Conservation (phyloP, 2,113 vertebrate species). For the Labrus mixtus region DNA sequence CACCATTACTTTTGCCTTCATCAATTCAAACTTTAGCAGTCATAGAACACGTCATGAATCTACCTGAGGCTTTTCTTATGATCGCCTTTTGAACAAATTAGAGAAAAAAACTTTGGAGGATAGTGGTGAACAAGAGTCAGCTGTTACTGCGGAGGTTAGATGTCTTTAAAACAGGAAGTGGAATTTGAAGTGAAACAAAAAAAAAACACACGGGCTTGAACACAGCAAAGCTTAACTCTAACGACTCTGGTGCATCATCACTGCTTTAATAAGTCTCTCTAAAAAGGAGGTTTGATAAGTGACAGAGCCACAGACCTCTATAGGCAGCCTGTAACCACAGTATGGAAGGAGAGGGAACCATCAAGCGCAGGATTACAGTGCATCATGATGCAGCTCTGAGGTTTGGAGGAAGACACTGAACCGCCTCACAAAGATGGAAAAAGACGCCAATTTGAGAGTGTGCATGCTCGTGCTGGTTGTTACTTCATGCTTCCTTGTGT, state of each 20-base stretch:
- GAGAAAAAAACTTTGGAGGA: too few species aligned
- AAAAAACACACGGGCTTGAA: too few species aligned
- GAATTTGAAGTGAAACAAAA: too few species aligned
- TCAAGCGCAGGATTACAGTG: constrained; percentile 40
- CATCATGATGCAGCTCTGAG: constrained; percentile 44
- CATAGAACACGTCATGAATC: too few species aligned
- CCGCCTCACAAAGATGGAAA: constrained; percentile 31
- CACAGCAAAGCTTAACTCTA: neutral
- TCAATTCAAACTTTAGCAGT: too few species aligned
- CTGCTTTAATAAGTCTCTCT: neutral
- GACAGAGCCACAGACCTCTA: constrained; percentile 26
- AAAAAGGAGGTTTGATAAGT: neutral
- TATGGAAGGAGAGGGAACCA: constrained; percentile 25
- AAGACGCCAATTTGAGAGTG: constrained; percentile 5
- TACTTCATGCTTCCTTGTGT: constrained; percentile 43
- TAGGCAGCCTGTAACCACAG: constrained; percentile 14
- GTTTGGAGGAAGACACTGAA: constrained; percentile 31
- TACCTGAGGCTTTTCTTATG: too few species aligned
- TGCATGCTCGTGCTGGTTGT: constrained; percentile 31
- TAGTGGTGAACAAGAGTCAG: neutral
- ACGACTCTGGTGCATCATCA: neutral
- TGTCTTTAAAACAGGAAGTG: too few species aligned
- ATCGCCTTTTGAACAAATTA: too few species aligned
- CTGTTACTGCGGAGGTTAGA: constrained; percentile 1
- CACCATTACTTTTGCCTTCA: too few species aligned